Conservation (phyloP, 2,888 invertebrate genomes). For the Cheilosia grossa region DNA sequence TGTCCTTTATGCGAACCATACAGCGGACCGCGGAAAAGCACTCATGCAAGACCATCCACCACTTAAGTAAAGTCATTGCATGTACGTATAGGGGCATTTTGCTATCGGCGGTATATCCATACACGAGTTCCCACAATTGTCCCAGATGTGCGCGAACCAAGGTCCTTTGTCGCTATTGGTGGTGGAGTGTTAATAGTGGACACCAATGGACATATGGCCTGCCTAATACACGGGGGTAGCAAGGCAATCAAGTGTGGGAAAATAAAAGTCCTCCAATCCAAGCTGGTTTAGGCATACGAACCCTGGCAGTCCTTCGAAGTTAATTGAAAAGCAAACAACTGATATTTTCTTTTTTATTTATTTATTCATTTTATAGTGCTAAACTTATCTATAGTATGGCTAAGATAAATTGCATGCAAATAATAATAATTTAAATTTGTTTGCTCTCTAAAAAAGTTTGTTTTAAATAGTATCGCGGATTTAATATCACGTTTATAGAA, state of each 20-base stretch:
- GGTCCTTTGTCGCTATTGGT: constrained; percentile 28
- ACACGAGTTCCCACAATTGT: constrained; percentile 11
- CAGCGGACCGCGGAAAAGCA: constrained; percentile 28
- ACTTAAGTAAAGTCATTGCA: constrained; percentile 47
- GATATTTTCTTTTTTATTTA: not conserved
- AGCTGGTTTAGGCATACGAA: not conserved
- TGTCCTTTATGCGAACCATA: not conserved
- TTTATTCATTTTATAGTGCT: constrained; percentile 22
- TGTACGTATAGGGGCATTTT: constrained; percentile 52
- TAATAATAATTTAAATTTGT: constrained; percentile 4
- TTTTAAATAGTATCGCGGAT: not conserved
- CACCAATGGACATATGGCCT: constrained; percentile 19
- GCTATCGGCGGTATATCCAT: not conserved
- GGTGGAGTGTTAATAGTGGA: constrained; percentile 1
- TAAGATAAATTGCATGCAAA: constrained; percentile 40
- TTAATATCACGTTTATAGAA: constrained; percentile 23
- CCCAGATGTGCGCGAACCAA: constrained; percentile 3
- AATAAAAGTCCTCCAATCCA: not conserved
- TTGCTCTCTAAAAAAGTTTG: not conserved
- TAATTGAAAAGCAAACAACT: constrained; percentile 2
- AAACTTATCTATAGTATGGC: constrained; percentile 64
- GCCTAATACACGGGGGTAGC: not conserved
- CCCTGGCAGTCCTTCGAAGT: not conserved
- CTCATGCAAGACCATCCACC: constrained; percentile 54
- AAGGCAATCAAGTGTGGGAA: constrained; percentile 20